Evolutionary conservation across 2,113 vertebrate species (phyloP).

Genomic region (Orientallactaga bullata): DNA sequence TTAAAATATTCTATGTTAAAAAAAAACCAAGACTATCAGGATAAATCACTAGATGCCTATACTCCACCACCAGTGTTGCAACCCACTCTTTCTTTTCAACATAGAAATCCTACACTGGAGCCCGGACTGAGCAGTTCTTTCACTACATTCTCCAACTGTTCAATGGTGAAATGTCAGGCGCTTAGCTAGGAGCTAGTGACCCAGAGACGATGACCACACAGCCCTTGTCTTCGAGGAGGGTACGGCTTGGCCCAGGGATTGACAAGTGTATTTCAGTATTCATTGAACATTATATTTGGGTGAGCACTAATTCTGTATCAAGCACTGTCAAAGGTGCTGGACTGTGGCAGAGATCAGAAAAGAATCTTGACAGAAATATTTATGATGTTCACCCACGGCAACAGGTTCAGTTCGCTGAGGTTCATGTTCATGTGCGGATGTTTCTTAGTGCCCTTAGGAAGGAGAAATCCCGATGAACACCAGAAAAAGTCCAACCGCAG

Average conservation of each 20-base stretch:
- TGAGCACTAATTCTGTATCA: neutral
- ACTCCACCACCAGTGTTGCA: too few species aligned
- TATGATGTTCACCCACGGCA: neutral
- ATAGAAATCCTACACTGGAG: neutral
- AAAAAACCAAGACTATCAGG: neutral
- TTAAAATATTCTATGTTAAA: neutral
- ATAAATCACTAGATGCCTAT: neutral
- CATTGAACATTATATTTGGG: neutral
- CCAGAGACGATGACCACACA: neutral
- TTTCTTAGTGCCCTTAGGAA: neutral
- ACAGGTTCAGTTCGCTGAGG: neutral
- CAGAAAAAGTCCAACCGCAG: neutral
- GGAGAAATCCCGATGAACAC: neutral
- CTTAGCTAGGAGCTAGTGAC: neutral
- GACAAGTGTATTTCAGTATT: neutral
- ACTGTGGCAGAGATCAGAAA: neutral
- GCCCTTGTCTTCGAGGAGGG: neutral
- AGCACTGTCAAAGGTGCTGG: neutral
- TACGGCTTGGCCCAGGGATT: neutral
- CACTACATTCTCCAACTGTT: neutral
- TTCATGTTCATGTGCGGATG: neutral
- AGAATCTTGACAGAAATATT: neutral
- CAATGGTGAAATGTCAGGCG: neutral
- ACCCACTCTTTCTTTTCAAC: neutral
- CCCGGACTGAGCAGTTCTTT: neutral